Evolutionary conservation across 2,888 invertebrate species (phyloP).

Genomic region (Caenorhabditis afra): DNA sequence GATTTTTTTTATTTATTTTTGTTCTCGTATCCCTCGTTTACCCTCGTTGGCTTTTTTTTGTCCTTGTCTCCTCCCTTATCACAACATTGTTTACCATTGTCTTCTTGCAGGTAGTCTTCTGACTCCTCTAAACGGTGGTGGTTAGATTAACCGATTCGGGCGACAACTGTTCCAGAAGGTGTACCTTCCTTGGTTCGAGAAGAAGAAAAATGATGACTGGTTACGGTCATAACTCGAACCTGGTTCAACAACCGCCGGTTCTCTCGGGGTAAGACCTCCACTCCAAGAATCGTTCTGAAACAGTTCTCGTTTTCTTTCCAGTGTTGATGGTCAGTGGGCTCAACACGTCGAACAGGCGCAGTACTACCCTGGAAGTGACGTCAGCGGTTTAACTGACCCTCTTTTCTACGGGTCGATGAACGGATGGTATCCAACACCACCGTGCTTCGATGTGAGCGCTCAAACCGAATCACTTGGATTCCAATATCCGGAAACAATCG

Average conservation of each 20-base stretch:
- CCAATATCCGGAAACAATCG: background rate
- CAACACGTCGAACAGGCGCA: constrained; percentile 27
- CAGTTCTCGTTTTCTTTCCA: constrained; percentile 12
- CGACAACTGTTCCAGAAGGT: background rate
- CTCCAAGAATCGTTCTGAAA: background rate
- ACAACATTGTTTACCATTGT: background rate
- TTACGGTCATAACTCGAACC: constrained; percentile 43
- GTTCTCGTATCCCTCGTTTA: constrained; percentile 10
- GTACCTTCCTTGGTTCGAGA: background rate
- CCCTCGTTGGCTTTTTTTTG: constrained; percentile 2
- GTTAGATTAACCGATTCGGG: constrained; percentile 49
- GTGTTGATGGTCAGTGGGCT: constrained; percentile 42
- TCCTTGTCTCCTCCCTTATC: constrained; percentile 6
- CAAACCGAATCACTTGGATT: background rate
- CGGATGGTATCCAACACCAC: constrained; percentile 26
- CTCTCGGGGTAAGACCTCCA: constrained; percentile 30
- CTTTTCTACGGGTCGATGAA: constrained; percentile 42
- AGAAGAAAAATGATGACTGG: constrained; percentile 61
- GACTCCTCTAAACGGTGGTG: constrained; percentile 57
- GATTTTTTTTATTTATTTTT: constrained; percentile 29
- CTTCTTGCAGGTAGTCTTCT: constrained; percentile 46
- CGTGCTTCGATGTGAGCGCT: background rate
- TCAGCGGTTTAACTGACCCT: constrained; percentile 28
- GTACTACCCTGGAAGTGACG: constrained; percentile 35
- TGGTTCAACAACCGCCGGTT: constrained; percentile 46